Conservation (phyloP, 1,140 invertebrate species). For the Drosophila lini region DNA sequence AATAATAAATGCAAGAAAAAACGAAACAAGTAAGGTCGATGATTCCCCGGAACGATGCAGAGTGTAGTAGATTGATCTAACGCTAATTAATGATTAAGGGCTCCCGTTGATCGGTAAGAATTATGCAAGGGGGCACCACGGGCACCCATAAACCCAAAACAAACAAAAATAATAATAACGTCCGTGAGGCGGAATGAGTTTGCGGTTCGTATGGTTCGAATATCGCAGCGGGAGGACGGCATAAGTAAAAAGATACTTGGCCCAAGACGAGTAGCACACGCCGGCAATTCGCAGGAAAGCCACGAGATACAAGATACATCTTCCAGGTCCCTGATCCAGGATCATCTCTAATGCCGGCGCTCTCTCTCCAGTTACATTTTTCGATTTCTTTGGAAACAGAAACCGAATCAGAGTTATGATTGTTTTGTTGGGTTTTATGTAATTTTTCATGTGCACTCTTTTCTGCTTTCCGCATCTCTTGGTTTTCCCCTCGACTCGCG, state of each 20-base stretch:
- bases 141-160: slow-evolving; percentile 18
- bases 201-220: slow-evolving; percentile 67
- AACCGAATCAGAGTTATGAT: slow-evolving; percentile 36
- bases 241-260: slow-evolving; percentile 7
- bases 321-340: neutral
- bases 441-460: slow-evolving; percentile 72
- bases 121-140: slow-evolving; percentile 59
- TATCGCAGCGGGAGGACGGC: slow-evolving; percentile 56
- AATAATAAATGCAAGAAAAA: neutral
- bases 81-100: slow-evolving; percentile 70
- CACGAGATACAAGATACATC: slow-evolving; percentile 26
- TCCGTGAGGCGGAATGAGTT: slow-evolving; percentile 60
- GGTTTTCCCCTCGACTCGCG: slow-evolving; percentile 26
- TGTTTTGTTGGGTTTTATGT: slow-evolving; percentile 43
- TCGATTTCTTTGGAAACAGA: slow-evolving; percentile 63
- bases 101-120: slow-evolving; percentile 48
- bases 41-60: slow-evolving; percentile 15
- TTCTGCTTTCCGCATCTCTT: neutral
- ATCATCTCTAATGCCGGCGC: slow-evolving; percentile 30
- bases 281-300: slow-evolving; percentile 64
- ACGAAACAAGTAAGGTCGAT: neutral
- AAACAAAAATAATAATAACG: slow-evolving; percentile 39
- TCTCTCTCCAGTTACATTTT: slow-evolving; percentile 47
- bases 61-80: slow-evolving; percentile 55
- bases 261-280: slow-evolving; percentile 67